phyloP scores from a whole-genome alignment of 2,113 vertebrate genomes.

The Setophaga petechia region DNA sequence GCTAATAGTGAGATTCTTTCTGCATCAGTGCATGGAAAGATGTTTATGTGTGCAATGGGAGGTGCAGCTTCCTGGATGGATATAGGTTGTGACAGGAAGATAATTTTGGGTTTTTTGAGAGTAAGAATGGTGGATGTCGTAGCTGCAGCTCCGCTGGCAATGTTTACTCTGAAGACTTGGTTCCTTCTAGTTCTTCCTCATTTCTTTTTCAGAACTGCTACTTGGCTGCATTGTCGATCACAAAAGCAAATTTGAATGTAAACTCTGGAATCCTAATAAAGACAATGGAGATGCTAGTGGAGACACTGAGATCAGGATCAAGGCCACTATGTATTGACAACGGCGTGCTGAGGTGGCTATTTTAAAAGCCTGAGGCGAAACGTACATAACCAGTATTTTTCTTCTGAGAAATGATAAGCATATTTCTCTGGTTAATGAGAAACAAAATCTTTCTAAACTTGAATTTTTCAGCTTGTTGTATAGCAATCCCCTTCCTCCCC shows the following conservation, averaged over 20 bases:
- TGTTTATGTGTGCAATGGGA: not conserved
- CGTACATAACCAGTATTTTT: not conserved
- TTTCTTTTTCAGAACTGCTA: not conserved
- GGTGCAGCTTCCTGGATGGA: not conserved
- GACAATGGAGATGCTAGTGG: not conserved
- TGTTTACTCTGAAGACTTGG: not conserved
- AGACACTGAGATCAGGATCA: not conserved
- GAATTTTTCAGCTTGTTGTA: not conserved
- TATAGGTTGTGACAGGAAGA: not conserved
- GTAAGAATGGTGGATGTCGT: not conserved
- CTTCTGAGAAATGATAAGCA: not conserved
- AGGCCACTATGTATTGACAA: not conserved
- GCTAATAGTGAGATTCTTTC: not conserved
- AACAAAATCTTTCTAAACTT: not conserved
- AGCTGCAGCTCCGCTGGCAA: not conserved
- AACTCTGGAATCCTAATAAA: not conserved
- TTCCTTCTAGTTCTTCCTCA: not conserved
- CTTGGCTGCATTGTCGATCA: not conserved
- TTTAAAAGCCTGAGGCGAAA: slow-evolving; percentile 8
- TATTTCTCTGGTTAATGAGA: not conserved
- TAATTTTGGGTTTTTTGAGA: not conserved
- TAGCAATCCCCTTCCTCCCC: not conserved
- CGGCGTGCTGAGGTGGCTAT: not conserved
- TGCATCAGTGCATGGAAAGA: not conserved
- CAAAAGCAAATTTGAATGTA: not conserved